These are phyloP conservation scores for Cynoglossus semilaevis DNA, from an alignment of 2,113 vertebrate genomes.

Conservation along the genomic window DNA sequence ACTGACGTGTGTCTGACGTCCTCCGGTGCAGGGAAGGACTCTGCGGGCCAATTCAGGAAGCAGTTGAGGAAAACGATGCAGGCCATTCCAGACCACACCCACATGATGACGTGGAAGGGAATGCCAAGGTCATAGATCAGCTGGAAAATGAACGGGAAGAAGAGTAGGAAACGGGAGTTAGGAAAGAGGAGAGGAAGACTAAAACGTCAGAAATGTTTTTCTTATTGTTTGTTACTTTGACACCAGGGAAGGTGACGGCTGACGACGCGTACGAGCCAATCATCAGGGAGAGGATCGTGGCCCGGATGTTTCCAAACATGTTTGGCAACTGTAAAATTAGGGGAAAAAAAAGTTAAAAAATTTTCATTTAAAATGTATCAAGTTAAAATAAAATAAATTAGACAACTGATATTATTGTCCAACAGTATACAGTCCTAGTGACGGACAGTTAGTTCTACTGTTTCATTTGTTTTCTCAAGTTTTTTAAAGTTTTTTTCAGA, in stretches of 20 bases:
- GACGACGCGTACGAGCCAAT: constrained; percentile 75
- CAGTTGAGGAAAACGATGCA: constrained; percentile 86
- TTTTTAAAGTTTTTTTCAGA: neutral
- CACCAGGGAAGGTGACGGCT: constrained; percentile 72
- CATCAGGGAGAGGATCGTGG: constrained; percentile 72
- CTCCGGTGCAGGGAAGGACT: constrained; percentile 83
- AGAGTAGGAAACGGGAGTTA: neutral
- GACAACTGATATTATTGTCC: too few relatives aligned
- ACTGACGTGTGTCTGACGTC: constrained; percentile 82
- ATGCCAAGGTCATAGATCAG: constrained; percentile 82
- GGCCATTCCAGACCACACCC: constrained; percentile 81
- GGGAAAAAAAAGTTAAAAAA: neutral
- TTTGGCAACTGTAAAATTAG: constrained; percentile 61
- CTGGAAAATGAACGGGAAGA: constrained; percentile 55
- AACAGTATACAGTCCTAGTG: too few relatives aligned
- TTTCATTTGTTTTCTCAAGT: too few relatives aligned
- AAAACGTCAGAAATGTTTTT: too few relatives aligned
- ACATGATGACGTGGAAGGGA: constrained; percentile 82
- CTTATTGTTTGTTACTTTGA: constrained; percentile 54
- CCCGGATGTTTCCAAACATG: constrained; percentile 73
- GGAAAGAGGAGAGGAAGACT: neutral
- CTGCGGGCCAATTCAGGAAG: constrained; percentile 83
- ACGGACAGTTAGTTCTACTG: too few relatives aligned
- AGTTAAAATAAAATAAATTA: too few relatives aligned
- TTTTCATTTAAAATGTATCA: too few relatives aligned